Conservation (phyloP, 2,888 invertebrate genomes). For the Gymnosoma rotundatum region DNA sequence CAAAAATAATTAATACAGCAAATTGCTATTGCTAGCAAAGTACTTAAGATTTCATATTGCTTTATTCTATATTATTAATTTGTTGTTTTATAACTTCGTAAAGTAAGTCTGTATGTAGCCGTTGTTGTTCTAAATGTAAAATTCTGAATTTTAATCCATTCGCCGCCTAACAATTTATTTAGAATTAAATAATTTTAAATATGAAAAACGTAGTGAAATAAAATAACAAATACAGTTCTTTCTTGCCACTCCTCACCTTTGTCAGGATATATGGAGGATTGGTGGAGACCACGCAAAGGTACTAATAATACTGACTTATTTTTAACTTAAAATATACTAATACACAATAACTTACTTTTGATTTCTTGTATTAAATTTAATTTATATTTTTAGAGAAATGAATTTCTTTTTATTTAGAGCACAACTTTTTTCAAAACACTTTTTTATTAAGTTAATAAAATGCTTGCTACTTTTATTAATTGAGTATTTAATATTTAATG, state of each 20-base stretch:
- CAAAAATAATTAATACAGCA: neutral
- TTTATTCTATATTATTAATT: slow-evolving; percentile 23
- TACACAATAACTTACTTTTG: slow-evolving; percentile 71
- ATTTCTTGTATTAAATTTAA: slow-evolving; percentile 36
- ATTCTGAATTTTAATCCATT: slow-evolving; percentile 35
- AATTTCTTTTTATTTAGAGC: slow-evolving; percentile 37
- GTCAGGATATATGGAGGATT: slow-evolving; percentile 99
- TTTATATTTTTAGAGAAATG: slow-evolving; percentile 17
- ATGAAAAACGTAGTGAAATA: slow-evolving; percentile 80
- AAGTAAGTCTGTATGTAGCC: slow-evolving; percentile 54
- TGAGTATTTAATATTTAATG: slow-evolving; percentile 15
- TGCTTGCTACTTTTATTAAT: slow-evolving; percentile 46
- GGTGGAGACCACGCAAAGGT: slow-evolving; percentile 99
- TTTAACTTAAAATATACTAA: slow-evolving; percentile 69
- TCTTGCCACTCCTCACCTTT: slow-evolving; percentile 93
- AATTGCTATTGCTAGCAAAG: neutral
- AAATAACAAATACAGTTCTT: slow-evolving; percentile 83
- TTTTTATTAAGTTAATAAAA: slow-evolving; percentile 36
- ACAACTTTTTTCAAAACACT: slow-evolving; percentile 33
- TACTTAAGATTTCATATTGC: too few relatives aligned
- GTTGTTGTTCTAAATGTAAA: slow-evolving; percentile 46
- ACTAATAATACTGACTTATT: slow-evolving; percentile 82
- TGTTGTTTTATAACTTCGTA: slow-evolving; percentile 31
- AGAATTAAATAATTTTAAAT: slow-evolving; percentile 33
- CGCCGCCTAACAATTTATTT: slow-evolving; percentile 41